Percentiles rank a stretch among this genome's conserved stretches.
These are phyloP conservation scores for Ennomos fuscantarius DNA, from an alignment of 2,888 invertebrate species.

Conservation along the genomic window DNA sequence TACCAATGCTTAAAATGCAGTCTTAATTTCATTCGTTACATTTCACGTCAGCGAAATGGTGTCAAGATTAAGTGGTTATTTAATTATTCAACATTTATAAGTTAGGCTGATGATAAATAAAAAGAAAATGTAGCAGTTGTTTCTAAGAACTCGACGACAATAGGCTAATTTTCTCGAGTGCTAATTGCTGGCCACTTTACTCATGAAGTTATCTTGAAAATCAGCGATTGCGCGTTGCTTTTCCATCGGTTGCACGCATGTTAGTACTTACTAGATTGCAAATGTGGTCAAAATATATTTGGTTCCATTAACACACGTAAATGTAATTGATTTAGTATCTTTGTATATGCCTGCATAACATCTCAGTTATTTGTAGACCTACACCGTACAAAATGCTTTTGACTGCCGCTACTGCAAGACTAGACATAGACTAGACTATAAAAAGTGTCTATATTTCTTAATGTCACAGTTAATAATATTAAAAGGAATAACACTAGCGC, in stretches of 20 bases:
- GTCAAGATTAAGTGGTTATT: too few relatives aligned
- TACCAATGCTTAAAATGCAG: too few relatives aligned
- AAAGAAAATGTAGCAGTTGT: slow-evolving; percentile 20
- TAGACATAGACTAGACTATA: too few relatives aligned
- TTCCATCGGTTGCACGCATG: slow-evolving; percentile 33
- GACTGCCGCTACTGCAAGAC: too few relatives aligned
- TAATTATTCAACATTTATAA: too few relatives aligned
- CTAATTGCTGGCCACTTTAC: slow-evolving; percentile 30
- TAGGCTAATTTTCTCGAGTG: slow-evolving; percentile 31
- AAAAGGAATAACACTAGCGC: too few relatives aligned
- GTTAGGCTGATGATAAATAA: slow-evolving; percentile 14
- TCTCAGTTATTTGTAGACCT: neutral
- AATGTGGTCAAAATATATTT: slow-evolving; percentile 31
- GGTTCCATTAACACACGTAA: slow-evolving; percentile 32
- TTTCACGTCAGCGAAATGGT: too few relatives aligned
- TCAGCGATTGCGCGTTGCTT: slow-evolving; percentile 26
- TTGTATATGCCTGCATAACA: slow-evolving; percentile 13
- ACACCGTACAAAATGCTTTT: too few relatives aligned
- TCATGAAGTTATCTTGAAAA: slow-evolving; percentile 32
- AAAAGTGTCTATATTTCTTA: too few relatives aligned
- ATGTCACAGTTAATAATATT: too few relatives aligned
- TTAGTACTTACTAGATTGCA: slow-evolving; percentile 18
- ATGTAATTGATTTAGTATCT: slow-evolving; percentile 27
- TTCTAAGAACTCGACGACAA: slow-evolving; percentile 31
- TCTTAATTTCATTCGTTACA: too few relatives aligned